These are phyloP conservation scores for Spicauda simplicius DNA, from an alignment of 2,888 invertebrate genomes.

Conservation along the genomic window DNA sequence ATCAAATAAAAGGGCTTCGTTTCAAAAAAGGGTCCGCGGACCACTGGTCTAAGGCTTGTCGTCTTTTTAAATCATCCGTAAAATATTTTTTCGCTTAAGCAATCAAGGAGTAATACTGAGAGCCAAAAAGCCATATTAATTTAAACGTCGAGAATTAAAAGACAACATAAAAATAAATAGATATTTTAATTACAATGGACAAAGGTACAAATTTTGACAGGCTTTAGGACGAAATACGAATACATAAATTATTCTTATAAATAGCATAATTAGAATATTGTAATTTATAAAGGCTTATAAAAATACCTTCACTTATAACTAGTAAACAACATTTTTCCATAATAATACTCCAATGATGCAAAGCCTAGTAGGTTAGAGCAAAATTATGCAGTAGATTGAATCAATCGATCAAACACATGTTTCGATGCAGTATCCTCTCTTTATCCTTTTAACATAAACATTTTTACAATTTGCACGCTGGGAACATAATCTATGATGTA, in stretches of 20 bases:
- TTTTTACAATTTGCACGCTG: neutral
- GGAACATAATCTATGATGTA: neutral
- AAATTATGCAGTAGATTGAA: neutral
- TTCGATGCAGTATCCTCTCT: neutral
- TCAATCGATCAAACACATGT: neutral
- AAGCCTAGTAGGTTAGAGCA: neutral
- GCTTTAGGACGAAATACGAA: neutral
- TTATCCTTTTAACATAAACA: neutral
- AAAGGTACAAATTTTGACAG: slow-evolving; percentile 22
- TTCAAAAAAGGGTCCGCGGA: no score
- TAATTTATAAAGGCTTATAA: slow-evolving; percentile 24
- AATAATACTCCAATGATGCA: slow-evolving; percentile 1
- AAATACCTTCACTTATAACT: slow-evolving; percentile 33
- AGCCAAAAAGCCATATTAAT: no score
- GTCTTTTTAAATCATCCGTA: no score
- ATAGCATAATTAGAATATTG: slow-evolving; percentile 26
- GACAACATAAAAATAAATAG: slow-evolving; percentile 2
- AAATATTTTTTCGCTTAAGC: no score
- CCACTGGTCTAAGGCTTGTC: no score
- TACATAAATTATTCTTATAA: slow-evolving; percentile 8
- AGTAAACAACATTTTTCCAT: slow-evolving; percentile 2
- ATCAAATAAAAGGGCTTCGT: no score
- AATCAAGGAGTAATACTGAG: no score
- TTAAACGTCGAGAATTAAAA: neutral
- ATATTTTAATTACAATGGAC: slow-evolving; percentile 22